Evolutionary conservation across 92 coral and sea anemone species (phyloP), one percentile per base, ranked within the genome.

Genomic region (Montipora capitata): DNA sequence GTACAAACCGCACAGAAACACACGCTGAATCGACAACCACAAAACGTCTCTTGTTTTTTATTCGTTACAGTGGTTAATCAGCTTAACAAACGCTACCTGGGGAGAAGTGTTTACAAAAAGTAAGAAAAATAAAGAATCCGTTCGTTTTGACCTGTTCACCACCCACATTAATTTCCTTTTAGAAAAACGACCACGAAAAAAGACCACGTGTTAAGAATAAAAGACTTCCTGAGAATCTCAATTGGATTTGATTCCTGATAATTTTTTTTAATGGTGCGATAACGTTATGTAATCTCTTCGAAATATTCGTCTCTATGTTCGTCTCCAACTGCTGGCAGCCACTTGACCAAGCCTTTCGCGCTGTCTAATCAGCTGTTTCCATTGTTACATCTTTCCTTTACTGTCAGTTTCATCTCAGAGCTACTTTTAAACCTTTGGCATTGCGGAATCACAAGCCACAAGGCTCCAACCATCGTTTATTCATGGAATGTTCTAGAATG

Each of bases 201-300:
- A 38, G n/a, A 80, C 16, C 85, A 81, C 77, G 85, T 81, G 85
- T 77, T 14, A 16, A 10, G 8, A 35, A 43, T 51, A 54, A 48
- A 73, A n/a, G 52, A 48, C 7, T 48, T 48, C 10, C 52, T 27
- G 52, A 48, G 10, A 48, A 48, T 48, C 7, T 48, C 59, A 40
- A 42, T 27, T 43, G 48, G 2, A 17, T 27, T 27, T 27, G 35
- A 27, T 27, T 27, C 35, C 35, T 27, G 35, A 27, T 27, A 27
- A 27, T 27, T 27, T 27, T 27, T 27, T 27, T 27, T 27, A 27
- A 27, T 27, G 35, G 35, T 27, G 35, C 35, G 35, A 27, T 27
- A 27, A 27, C 35, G 35, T 27, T 27, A 27, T 1, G 35, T 27
- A 27, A 27, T 27, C 35, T 27, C 35, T 27, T 27, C 35, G 1